Percentiles rank a stretch among this genome's conserved stretches.
Evolutionary conservation across 2,888 invertebrate species (phyloP).

Genomic region (Hermodice carunculata): DNA sequence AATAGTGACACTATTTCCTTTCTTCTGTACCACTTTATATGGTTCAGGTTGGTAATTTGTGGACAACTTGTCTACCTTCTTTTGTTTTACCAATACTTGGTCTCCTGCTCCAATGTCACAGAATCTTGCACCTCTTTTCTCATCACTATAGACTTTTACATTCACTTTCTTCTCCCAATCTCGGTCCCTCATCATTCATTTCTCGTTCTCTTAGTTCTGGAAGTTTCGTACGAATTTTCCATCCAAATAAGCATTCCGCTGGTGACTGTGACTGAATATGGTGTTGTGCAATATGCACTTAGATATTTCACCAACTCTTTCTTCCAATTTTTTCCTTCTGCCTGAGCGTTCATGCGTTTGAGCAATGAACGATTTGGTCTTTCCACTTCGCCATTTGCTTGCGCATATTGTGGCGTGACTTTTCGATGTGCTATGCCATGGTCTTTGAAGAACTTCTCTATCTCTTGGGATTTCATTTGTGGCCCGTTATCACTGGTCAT

Average conservation of each 20-base stretch:
- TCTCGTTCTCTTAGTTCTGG: neutral
- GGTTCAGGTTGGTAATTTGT: no score
- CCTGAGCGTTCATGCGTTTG: neutral
- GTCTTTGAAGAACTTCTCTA: neutral
- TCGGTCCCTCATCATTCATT: no score
- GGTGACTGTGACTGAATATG: neutral
- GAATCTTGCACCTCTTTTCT: neutral
- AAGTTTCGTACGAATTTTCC: neutral
- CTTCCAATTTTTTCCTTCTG: constrained; percentile 7
- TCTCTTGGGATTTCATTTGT: constrained; percentile 5
- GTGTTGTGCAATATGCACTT: neutral
- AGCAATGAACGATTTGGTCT: constrained; percentile 4
- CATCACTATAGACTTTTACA: neutral
- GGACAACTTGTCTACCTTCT: no score
- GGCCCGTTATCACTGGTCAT: constrained; percentile 21
- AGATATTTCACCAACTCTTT: neutral
- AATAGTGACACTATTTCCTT: no score
- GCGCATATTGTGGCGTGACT: constrained; percentile 5
- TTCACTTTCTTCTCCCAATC: no score
- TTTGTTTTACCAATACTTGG: neutral
- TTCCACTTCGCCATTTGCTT: constrained; percentile 20
- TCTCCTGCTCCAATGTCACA: neutral
- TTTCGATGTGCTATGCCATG: neutral
- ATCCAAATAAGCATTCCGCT: neutral
- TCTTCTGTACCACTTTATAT: no score